Evolutionary conservation across 2,888 invertebrate genomes (phyloP).

Genomic region (Leucophenga montana): DNA sequence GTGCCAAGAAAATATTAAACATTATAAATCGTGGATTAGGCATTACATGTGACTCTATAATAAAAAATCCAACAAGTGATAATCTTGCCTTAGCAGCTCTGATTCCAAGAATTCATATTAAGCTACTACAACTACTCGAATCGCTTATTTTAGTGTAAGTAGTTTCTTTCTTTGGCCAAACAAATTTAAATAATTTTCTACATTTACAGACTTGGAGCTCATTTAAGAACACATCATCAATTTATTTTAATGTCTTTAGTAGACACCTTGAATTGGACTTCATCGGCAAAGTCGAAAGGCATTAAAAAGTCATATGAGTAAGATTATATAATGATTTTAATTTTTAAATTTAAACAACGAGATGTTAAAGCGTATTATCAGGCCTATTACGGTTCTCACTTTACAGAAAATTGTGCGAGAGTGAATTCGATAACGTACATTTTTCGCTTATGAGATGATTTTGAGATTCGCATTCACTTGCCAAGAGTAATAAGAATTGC

Average conservation of each 20-base stretch:
- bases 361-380: no score
- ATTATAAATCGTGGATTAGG: constrained; percentile 5
- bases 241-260: not conserved
- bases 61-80: constrained; percentile 11
- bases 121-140: constrained; percentile 5
- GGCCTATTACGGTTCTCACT: no score
- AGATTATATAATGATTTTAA: not conserved
- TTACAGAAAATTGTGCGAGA: no score
- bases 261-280: constrained; percentile 16
- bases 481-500: no score
- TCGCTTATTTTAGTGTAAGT: constrained; percentile 9
- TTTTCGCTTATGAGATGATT: no score
- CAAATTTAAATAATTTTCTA: not conserved
- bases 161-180: not conserved
- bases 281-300: not conserved
- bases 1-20: constrained; percentile 7
- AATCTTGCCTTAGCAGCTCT: constrained; percentile 4
- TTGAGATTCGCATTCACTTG: no score
- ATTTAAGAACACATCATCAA: constrained; percentile 1
- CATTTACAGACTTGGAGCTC: not conserved
- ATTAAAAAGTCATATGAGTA: not conserved
- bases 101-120: constrained; percentile 2
- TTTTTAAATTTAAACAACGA: not conserved
- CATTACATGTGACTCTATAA: not conserved
- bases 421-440: no score